phyloP scores from a whole-genome alignment of 2,888 invertebrate genomes.

The Dioctria rufipes region DNA sequence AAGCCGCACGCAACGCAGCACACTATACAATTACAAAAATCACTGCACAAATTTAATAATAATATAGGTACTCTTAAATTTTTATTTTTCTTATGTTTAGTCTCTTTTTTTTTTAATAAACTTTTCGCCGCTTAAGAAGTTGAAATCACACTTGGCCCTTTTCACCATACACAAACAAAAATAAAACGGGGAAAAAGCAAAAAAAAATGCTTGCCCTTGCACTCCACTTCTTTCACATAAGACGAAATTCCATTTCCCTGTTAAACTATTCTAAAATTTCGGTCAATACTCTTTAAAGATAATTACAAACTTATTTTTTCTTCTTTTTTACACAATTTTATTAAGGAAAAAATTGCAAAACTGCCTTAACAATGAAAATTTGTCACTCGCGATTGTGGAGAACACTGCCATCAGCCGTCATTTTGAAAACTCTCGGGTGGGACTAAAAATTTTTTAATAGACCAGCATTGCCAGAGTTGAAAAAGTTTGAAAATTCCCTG shows the following conservation, averaged over 20 bases:
- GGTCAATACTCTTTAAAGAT: conserved; percentile 19
- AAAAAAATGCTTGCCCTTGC: neutral
- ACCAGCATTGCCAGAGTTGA: too few relatives aligned
- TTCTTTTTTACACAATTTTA: neutral
- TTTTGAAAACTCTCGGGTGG: conserved; percentile 35
- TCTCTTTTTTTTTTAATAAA: neutral
- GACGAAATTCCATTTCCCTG: neutral
- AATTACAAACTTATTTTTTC: neutral
- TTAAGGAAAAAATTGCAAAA: neutral
- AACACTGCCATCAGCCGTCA: conserved; percentile 38
- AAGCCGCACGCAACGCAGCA: conserved; percentile 34
- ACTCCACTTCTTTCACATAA: neutral
- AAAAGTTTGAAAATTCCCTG: too few relatives aligned
- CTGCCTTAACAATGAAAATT: neutral
- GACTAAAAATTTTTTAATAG: too few relatives aligned
- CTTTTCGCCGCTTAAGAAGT: neutral
- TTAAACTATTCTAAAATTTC: conserved; percentile 10
- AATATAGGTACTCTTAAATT: conserved; percentile 33
- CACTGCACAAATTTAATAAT: conserved; percentile 31
- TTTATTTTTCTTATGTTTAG: conserved; percentile 18
- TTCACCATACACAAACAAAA: conserved; percentile 12
- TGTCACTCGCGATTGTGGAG: conserved; percentile 1
- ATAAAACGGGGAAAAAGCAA: conserved; percentile 2
- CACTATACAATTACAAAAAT: conserved; percentile 11
- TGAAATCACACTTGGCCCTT: neutral